Percentiles rank a stretch among this genome's conserved stretches.
Conservation (phyloP, 2,888 invertebrate species). For the Malthinus seriepunctatus region DNA sequence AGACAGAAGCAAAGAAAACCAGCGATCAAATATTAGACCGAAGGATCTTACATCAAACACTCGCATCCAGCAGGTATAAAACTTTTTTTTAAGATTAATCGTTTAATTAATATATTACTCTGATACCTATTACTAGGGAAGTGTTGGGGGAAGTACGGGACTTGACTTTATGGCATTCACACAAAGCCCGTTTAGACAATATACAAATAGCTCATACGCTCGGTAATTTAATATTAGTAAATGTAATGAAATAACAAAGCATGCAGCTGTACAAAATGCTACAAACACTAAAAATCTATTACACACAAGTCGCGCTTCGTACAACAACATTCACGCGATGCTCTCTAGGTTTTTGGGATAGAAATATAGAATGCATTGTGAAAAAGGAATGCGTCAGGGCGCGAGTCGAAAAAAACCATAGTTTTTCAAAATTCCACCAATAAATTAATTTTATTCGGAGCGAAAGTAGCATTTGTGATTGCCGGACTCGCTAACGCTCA, state of each 20-base stretch:
- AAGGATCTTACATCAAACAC: conserved; percentile 42
- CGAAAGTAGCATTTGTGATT: no score
- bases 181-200: conserved; percentile 39
- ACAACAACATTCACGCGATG: conserved; percentile 34
- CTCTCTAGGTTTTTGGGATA: conserved; percentile 36
- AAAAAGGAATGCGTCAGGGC: conserved; percentile 49
- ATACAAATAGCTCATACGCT: conserved; percentile 37
- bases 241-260: conserved; percentile 50
- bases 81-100: conserved; percentile 42
- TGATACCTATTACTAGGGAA: conserved; percentile 45
- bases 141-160: conserved; percentile 32
- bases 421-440: conserved; percentile 10
- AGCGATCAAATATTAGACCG: conserved; percentile 34
- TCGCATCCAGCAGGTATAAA: conserved; percentile 49
- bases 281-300: conserved; percentile 50
- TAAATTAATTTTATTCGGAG: no score
- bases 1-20: conserved; percentile 38
- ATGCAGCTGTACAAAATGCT: conserved; percentile 56
- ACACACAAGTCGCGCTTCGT: conserved; percentile 30
- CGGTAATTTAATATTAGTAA: conserved; percentile 40
- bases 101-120: conserved; percentile 49
- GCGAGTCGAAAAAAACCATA: conserved; percentile 16
- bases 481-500: no score
- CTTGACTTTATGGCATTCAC: conserved; percentile 27
- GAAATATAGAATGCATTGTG: conserved; percentile 51